Percentiles rank a stretch among this genome's conserved stretches.
These are phyloP conservation scores for Drosophila anceps DNA, from an alignment of 2,888 invertebrate genomes.

Conservation along the genomic window DNA sequence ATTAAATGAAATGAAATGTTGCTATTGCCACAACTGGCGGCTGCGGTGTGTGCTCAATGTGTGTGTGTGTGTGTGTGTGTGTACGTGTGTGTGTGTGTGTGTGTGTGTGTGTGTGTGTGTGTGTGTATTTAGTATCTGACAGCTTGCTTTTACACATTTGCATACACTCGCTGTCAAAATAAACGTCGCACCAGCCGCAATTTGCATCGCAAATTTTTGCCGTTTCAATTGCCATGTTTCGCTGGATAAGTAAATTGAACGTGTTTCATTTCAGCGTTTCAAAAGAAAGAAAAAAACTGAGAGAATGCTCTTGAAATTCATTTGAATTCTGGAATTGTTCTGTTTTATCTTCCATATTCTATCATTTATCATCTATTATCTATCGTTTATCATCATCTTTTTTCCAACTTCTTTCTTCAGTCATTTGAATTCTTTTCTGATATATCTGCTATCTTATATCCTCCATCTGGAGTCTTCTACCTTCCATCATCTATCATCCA, in stretches of 20 bases:
- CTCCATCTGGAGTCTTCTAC: background rate
- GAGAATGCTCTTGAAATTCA: too few relatives aligned
- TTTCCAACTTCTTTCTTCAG: background rate
- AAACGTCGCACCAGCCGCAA: slow-evolving; percentile 35
- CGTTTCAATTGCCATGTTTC: slow-evolving; percentile 12
- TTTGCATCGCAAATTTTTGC: slow-evolving; percentile 41
- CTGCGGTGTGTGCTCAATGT: slow-evolving; percentile 9
- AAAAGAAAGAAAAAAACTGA: too few relatives aligned
- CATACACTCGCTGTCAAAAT: slow-evolving; percentile 51
- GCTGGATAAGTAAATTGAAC: slow-evolving; percentile 1
- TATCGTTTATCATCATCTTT: background rate
- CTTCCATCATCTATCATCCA: background rate
- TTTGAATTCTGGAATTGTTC: background rate
- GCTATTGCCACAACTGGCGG: slow-evolving; percentile 16
- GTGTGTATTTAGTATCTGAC: slow-evolving; percentile 26
- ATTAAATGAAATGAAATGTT: slow-evolving; percentile 70
- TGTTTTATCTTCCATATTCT: background rate
- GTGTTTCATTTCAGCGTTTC: background rate
- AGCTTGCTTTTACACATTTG: slow-evolving; percentile 39
- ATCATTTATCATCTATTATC: background rate
- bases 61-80: too few relatives aligned
- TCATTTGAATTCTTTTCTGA: background rate
- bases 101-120: slow-evolving; percentile 12
- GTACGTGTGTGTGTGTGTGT: slow-evolving; percentile 4
- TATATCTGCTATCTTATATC: background rate